phyloP scores from a whole-genome alignment of 2,888 invertebrate species.

The Colletes collaris region DNA sequence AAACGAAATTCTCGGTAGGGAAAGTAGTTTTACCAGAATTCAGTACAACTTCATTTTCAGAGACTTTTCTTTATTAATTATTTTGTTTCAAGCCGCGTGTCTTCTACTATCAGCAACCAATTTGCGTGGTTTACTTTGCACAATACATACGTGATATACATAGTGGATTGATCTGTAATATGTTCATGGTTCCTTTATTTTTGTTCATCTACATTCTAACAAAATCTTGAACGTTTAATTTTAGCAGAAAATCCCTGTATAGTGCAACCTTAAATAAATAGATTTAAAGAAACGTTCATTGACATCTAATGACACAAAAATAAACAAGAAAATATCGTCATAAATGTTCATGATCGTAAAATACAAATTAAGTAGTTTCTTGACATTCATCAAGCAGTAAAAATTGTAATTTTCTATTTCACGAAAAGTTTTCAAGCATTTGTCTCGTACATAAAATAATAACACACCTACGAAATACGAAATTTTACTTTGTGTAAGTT shows the following conservation, averaged over 20 bases:
- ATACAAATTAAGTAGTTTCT: background rate
- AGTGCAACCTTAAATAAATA: too few relatives aligned
- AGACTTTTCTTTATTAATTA: background rate
- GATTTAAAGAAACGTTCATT: background rate
- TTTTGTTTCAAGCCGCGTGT: too few relatives aligned
- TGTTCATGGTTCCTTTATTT: too few relatives aligned
- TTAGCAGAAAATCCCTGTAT: too few relatives aligned
- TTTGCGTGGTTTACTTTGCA: too few relatives aligned
- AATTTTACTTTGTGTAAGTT: background rate
- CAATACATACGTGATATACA: too few relatives aligned
- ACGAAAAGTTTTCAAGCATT: background rate
- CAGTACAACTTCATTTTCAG: background rate
- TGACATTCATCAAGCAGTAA: background rate
- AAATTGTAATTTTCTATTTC: background rate
- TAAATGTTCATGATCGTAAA: background rate
- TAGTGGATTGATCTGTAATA: too few relatives aligned
- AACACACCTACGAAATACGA: background rate
- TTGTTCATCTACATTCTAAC: too few relatives aligned
- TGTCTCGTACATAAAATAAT: background rate
- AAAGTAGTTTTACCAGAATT: slow-evolving; percentile 8
- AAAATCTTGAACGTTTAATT: too few relatives aligned
- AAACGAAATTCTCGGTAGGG: slow-evolving; percentile 12
- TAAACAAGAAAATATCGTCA: background rate
- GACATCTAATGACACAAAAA: background rate
- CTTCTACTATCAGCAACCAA: too few relatives aligned